Percentiles rank a stretch among this genome's conserved stretches.
Evolutionary conservation across 2,113 vertebrate genomes (phyloP).

Genomic region (Onychostoma macrolepis): DNA sequence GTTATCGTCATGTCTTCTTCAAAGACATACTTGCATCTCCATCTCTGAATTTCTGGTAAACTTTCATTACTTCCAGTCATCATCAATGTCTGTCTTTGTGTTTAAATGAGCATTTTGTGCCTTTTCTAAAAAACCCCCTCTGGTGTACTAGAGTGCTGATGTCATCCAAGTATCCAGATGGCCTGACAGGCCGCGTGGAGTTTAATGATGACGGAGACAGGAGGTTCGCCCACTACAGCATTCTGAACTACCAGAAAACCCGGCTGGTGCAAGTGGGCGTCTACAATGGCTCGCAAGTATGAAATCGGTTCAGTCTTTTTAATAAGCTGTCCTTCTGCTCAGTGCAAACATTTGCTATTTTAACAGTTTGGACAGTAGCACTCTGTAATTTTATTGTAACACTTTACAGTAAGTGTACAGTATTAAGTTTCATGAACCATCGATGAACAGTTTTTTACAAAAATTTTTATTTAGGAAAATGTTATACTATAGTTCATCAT

Average conservation of each 20-base stretch:
- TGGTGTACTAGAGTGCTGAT: conserved; percentile 87
- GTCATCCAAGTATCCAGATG: conserved; percentile 94
- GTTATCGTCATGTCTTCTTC: not conserved
- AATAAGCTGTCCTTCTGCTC: not conserved
- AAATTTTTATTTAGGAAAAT: not conserved
- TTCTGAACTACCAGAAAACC: conserved; percentile 96
- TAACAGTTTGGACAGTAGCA: not conserved
- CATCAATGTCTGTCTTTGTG: conserved; percentile 33
- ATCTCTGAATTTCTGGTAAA: conserved; percentile 10
- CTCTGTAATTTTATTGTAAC: not conserved
- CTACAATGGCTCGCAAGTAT: conserved; percentile 94
- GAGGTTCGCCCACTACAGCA: conserved; percentile 96
- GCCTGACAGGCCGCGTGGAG: conserved; percentile 92
- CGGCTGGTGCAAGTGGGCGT: conserved; percentile 93
- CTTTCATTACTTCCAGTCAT: conserved; percentile 25
- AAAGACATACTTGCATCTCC: conserved; percentile 20
- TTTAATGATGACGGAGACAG: conserved; percentile 97
- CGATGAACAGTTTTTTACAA: not conserved
- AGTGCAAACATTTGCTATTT: conserved; percentile 1
- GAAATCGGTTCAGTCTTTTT: conserved; percentile 41
- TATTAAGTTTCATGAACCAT: not conserved
- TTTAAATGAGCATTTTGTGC: conserved; percentile 35
- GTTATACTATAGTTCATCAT: not conserved
- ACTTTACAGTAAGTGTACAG: not conserved
- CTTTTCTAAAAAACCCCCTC: conserved; percentile 43